Evolutionary conservation across 1,140 invertebrate species (phyloP).

Genomic region (Thalassaphorura encarpata): DNA sequence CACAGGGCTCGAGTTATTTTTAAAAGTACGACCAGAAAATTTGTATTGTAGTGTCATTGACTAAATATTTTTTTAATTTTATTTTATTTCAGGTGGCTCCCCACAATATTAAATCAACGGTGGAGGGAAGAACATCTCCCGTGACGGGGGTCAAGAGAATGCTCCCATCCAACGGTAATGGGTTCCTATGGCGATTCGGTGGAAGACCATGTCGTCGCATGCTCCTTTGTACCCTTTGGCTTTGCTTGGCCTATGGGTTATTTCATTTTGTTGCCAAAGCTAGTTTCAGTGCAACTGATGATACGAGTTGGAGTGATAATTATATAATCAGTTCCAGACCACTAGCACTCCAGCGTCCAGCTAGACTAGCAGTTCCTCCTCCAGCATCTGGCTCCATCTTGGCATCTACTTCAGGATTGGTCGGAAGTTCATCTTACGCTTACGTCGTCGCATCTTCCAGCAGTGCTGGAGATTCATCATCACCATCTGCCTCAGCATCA

Average conservation of each 20-base stretch:
- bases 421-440: not conserved
- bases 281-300: not conserved
- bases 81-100: too few species aligned
- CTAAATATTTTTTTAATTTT: too few species aligned
- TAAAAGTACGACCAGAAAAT: too few species aligned
- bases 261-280: slow-evolving; percentile 26
- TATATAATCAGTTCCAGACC: not conserved
- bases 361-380: not conserved
- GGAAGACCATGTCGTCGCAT: slow-evolving; percentile 22
- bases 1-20: too few species aligned
- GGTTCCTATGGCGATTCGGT: slow-evolving; percentile 10
- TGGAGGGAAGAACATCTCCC: too few species aligned
- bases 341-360: not conserved
- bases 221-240: slow-evolving; percentile 24
- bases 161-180: not conserved
- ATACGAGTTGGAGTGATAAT: not conserved
- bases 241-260: slow-evolving; percentile 31
- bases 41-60: too few species aligned
- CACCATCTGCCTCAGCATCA: not conserved
- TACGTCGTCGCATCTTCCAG: slow-evolving; percentile 1
- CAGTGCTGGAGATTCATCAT: not conserved
- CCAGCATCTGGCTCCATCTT: not conserved
- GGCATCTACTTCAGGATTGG: not conserved
- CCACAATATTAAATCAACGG: too few species aligned
- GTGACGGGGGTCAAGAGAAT: too few species aligned